Evolutionary conservation across 2,797 vertebrate species (phyloP).

Genomic region (Eidolon dupreanum): DNA sequence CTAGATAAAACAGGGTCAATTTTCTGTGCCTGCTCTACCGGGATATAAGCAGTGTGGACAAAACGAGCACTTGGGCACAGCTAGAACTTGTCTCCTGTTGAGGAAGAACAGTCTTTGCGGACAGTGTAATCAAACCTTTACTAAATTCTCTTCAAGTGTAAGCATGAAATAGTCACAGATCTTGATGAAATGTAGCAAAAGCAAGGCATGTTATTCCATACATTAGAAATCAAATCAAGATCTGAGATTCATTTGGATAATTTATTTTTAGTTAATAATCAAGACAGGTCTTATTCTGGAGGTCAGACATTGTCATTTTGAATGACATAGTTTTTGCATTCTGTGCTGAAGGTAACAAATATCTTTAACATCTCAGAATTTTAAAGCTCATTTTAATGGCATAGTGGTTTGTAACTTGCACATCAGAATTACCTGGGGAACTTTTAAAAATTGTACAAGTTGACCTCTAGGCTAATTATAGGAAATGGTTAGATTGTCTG

Average conservation of each 20-base stretch:
- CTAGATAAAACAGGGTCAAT: not conserved
- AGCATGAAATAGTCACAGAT: not conserved
- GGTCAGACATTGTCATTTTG: not conserved
- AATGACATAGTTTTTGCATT: not conserved
- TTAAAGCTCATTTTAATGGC: not conserved
- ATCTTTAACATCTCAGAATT: not conserved
- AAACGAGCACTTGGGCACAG: conserved; percentile 28
- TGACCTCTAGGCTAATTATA: not conserved
- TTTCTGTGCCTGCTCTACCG: not conserved
- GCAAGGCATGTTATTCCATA: not conserved
- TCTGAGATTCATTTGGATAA: conserved; percentile 23
- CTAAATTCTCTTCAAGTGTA: not conserved
- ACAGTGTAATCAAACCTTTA: not conserved
- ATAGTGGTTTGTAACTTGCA: not conserved
- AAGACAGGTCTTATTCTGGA: not conserved
- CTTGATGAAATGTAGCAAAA: not conserved
- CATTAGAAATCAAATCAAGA: not conserved
- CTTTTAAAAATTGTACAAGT: not conserved
- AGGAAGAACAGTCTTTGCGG: not conserved
- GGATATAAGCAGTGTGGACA: not conserved
- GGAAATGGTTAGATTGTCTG: not conserved
- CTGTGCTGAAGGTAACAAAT: not conserved
- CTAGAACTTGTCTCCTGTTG: not conserved
- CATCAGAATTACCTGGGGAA: not conserved
- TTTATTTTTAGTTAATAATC: not conserved